Conservation (phyloP, 1,140 invertebrate genomes). For the Drosophila lini region DNA sequence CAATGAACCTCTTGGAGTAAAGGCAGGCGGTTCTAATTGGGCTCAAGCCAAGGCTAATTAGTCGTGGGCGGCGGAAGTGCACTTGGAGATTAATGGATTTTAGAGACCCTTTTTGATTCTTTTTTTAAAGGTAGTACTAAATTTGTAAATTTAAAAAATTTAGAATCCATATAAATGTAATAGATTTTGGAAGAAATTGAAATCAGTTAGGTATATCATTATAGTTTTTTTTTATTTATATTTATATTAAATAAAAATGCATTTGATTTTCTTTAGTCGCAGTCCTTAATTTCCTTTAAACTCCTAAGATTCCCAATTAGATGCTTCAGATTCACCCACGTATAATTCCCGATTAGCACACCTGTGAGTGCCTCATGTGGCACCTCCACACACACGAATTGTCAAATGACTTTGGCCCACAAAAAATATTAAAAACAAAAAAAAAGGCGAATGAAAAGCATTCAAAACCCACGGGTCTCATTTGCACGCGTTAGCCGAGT, state of each 20-base stretch:
- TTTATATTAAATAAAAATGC: background rate
- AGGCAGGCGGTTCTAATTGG: constrained; percentile 21
- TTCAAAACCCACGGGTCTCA: constrained; percentile 36
- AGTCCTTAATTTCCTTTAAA: background rate
- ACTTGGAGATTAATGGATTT: constrained; percentile 7
- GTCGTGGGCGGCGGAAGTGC: constrained; percentile 29
- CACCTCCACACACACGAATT: constrained; percentile 10
- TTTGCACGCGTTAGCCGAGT: constrained; percentile 39
- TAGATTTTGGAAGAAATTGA: no score
- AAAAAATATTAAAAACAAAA: constrained; percentile 2
- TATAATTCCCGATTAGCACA: constrained; percentile 28
- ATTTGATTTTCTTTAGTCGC: no score
- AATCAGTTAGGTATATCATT: no score
- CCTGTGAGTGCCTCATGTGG: constrained; percentile 35
- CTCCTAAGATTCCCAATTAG: constrained; percentile 3
- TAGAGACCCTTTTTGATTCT: background rate
- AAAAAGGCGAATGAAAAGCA: constrained; percentile 6
- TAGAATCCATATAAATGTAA: background rate
- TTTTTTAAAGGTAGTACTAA: background rate
- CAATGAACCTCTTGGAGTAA: constrained; percentile 6
- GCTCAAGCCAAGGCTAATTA: constrained; percentile 31
- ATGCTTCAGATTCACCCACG: background rate
- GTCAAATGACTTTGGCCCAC: constrained; percentile 35
- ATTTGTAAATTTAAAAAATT: background rate
- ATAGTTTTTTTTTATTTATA: background rate